Percentiles rank a stretch among this genome's conserved stretches.
Conservation (phyloP, 2,888 invertebrate species). For the Papilio protenor region DNA sequence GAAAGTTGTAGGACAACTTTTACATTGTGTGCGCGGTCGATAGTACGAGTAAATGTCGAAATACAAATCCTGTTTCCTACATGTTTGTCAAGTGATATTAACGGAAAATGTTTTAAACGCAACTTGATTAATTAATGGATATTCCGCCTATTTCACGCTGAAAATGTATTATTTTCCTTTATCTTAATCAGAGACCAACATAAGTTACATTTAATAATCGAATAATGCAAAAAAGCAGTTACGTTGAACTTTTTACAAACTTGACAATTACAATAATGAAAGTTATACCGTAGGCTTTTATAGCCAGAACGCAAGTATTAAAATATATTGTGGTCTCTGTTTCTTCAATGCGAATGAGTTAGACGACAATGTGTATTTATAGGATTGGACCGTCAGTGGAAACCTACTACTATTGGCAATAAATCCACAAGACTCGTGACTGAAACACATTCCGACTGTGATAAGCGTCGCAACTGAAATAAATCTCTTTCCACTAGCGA, state of each 20-base stretch:
- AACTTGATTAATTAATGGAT: no score
- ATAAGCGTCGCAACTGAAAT: constrained; percentile 6
- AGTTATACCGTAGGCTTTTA: background rate
- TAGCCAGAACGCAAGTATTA: background rate
- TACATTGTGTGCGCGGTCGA: background rate
- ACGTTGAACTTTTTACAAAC: background rate
- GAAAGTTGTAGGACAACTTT: constrained; percentile 24
- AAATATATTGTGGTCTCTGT: background rate
- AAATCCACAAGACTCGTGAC: constrained; percentile 14
- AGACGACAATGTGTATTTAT: background rate
- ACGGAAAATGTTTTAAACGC: no score
- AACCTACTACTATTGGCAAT: background rate
- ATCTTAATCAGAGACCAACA: no score
- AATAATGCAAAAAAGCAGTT: no score
- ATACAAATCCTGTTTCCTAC: background rate
- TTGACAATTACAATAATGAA: background rate
- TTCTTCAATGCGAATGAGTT: background rate
- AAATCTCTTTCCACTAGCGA: background rate
- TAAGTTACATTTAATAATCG: no score
- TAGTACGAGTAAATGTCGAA: background rate
- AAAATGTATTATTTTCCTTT: no score
- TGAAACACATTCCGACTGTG: constrained; percentile 7
- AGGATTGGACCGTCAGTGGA: background rate
- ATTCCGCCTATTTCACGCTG: no score
- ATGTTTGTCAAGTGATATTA: no score